Base-by-base conservation (phyloP, 2,888 invertebrate genomes). In the Deilephila elpenor region DNA sequence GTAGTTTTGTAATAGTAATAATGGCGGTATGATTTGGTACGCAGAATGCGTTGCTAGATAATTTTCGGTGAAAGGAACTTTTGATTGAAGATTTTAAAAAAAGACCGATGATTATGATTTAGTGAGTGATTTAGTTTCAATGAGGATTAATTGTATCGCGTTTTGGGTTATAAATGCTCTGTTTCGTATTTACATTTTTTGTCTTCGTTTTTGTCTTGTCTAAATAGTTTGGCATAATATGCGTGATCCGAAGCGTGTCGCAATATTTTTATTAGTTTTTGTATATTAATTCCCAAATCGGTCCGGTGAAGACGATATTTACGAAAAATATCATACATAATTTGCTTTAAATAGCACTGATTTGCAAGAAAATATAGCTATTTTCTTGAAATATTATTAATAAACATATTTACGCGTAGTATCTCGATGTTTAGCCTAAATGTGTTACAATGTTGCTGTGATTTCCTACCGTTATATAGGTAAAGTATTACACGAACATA, bases 1-100 rank as follows among this genome's bases (percentile, higher is more conserved):
- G 84, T 82, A 82, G 80, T 84, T 85, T 85, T 83, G 85, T 89
- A 87, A 88, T 88, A 86, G 83, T 84, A 86, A 88, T 88, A 87
- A 89, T 86, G 80, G 81, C 70, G 78, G 76, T 80, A 83, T 86
- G 84, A 87, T 84, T 79, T 81, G 83, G 81, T 82, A 85, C 78
- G 37, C 53, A 37, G 53, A 73, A 71, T 53, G 61, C 70, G 25
- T 80, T 72, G 77, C 74, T 74, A 56, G 56, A 44, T 44, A 44
- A 44, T 44, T 14, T 44, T 44, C 44, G 44, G 25, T 25, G 25
- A 44, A 44, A 11, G 44, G 44, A 44, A 14, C 44, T 11, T 44
- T 44, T 44, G 44, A 44, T 44, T 44, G 1, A 11, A 44, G 44
- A 44, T 44, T 44, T 11, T n/a, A 44, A 44, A 44, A 44, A 44